A percentile compares a stretch with the other conserved stretches of the same genome.
phyloP scores from a whole-genome alignment of 2,888 invertebrate genomes.

The Biston betularia region DNA sequence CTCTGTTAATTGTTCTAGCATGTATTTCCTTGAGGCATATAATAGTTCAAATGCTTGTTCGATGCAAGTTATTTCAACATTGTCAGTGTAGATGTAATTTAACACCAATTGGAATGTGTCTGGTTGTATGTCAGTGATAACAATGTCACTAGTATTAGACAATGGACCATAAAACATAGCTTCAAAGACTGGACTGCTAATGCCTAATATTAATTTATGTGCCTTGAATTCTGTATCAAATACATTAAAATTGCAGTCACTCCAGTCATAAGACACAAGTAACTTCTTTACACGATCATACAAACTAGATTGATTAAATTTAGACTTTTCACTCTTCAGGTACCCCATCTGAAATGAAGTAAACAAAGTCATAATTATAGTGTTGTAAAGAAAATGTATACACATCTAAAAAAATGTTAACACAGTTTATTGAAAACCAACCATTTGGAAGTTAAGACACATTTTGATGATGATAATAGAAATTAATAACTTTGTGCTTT shows the following conservation, averaged over 20 bases:
- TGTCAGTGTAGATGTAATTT: constrained; percentile 88
- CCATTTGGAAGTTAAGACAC: too few relatives aligned
- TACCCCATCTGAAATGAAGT: constrained; percentile 69
- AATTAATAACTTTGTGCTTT: too few relatives aligned
- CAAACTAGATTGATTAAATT: constrained; percentile 62
- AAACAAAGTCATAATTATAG: neutral
- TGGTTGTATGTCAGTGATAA: constrained; percentile 86
- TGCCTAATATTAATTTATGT: constrained; percentile 88
- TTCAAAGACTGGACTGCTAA: constrained; percentile 89
- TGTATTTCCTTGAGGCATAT: constrained; percentile 89
- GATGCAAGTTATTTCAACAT: constrained; percentile 82
- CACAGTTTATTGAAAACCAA: neutral
- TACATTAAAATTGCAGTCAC: constrained; percentile 87
- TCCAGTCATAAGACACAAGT: constrained; percentile 82
- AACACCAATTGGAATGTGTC: constrained; percentile 87
- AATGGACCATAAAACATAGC: constrained; percentile 89
- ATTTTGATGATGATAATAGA: too few relatives aligned
- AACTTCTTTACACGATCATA: constrained; percentile 80
- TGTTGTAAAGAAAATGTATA: neutral
- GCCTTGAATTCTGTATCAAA: constrained; percentile 82
- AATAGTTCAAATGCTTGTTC: constrained; percentile 87
- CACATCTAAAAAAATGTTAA: neutral
- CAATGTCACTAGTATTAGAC: constrained; percentile 78
- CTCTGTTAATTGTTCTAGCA: constrained; percentile 83
- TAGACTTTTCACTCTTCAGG: constrained; percentile 59